Percentiles rank a stretch among this genome's conserved stretches.
Evolutionary conservation across 2,888 invertebrate genomes (phyloP).

Genomic region (Drosophila paranaensis): DNA sequence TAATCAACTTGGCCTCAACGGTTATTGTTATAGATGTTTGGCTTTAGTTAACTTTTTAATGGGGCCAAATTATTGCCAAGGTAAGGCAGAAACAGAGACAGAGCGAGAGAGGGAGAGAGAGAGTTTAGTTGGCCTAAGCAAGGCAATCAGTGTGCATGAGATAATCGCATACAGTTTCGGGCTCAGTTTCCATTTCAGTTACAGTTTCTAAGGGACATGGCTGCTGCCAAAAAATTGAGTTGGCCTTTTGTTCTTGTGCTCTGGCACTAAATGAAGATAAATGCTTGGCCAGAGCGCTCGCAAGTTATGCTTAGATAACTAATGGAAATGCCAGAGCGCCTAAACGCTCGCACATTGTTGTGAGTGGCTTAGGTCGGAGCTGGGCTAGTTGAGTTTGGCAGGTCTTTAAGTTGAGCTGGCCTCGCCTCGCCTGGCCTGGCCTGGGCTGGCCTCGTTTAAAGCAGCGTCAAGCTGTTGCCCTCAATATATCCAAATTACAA

Average conservation of each 20-base stretch:
- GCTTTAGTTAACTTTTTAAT: constrained; percentile 34
- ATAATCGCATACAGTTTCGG: constrained; percentile 35
- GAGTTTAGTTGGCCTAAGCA: constrained; percentile 17
- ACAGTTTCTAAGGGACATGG: constrained; percentile 6
- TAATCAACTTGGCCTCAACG: constrained; percentile 46
- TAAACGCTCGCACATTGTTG: constrained; percentile 23
- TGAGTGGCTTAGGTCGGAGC: constrained; percentile 9
- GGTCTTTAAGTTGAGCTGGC: constrained; percentile 35
- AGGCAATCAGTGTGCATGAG: constrained; percentile 24
- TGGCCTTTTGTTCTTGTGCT: constrained; percentile 47
- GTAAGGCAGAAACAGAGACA: background rate
- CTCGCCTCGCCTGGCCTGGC: background rate
- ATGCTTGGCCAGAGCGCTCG: constrained; percentile 25
- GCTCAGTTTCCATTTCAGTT: constrained; percentile 7
- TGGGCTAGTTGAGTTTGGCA: constrained; percentile 8
- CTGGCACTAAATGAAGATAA: constrained; percentile 50
- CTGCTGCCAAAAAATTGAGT: constrained; percentile 13
- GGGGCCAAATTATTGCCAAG: constrained; percentile 10
- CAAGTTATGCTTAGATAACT: constrained; percentile 52
- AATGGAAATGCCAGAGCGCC: constrained; percentile 33
- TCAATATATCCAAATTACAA: constrained; percentile 42
- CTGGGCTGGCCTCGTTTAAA: constrained; percentile 24
- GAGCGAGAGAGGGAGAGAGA: background rate
- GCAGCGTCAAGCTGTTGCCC: constrained; percentile 46
- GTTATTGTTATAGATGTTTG: constrained; percentile 44